phyloP scores from a whole-genome alignment of 2,888 invertebrate species.

The Trissolcus brochymenae region DNA sequence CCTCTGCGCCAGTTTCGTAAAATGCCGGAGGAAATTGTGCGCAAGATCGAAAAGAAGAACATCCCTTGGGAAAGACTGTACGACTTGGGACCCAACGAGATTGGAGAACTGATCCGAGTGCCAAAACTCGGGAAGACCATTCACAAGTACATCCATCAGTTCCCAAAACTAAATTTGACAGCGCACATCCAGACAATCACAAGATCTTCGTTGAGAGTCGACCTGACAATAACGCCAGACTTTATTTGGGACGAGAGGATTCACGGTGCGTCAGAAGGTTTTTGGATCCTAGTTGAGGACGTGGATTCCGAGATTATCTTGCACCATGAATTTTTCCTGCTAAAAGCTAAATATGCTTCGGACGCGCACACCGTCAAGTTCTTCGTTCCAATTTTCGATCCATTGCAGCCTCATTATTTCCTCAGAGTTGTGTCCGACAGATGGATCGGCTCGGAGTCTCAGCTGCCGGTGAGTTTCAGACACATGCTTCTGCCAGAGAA shows the following conservation, averaged over 20 bases:
- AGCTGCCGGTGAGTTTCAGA: conserved; percentile 96
- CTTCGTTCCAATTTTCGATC: conserved; percentile 99
- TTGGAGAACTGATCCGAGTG: conserved; percentile 93
- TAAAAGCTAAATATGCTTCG: conserved; percentile 94
- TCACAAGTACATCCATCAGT: conserved; percentile 96
- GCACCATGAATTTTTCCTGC: conserved; percentile 92
- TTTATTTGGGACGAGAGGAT: conserved; percentile 99
- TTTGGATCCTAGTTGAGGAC: conserved; percentile 92
- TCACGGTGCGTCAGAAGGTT: conserved; percentile 88
- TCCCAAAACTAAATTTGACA: conserved; percentile 95
- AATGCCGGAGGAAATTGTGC: conserved; percentile 97
- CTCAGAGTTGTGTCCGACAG: conserved; percentile 92
- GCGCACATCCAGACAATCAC: conserved; percentile 99
- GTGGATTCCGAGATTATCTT: conserved; percentile 93
- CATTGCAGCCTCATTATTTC: conserved; percentile 98
- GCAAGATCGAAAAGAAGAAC: conserved; percentile 98
- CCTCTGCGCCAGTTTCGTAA: conserved; percentile 97
- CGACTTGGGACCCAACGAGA: conserved; percentile 97
- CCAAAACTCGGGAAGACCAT: conserved; percentile 96
- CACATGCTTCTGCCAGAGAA: conserved; percentile 95
- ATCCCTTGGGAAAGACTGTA: conserved; percentile 96
- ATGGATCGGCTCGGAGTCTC: conserved; percentile 96
- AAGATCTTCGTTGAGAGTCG: conserved; percentile 92
- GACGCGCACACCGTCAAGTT: conserved; percentile 98
- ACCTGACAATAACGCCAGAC: conserved; percentile 97